These are phyloP conservation scores for Phaedon cochleariae DNA, from an alignment of 2,888 invertebrate species.

Conservation along the genomic window DNA sequence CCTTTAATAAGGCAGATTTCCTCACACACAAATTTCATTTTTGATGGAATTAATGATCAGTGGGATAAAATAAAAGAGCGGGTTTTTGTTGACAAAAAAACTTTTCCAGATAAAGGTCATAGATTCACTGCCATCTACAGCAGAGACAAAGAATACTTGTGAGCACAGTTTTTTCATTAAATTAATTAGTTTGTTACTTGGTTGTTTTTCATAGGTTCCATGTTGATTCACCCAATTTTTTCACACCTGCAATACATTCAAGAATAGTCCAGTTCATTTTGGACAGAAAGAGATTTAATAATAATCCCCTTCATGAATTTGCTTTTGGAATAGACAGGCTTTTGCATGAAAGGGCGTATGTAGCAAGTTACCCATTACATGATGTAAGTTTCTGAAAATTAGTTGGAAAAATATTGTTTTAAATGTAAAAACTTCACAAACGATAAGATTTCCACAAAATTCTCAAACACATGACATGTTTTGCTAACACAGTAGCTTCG, in stretches of 20 bases:
- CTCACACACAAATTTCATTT: slow-evolving; percentile 68
- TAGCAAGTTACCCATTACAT: slow-evolving; percentile 87
- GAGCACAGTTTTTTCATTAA: slow-evolving; percentile 58
- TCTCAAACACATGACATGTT: too few relatives aligned
- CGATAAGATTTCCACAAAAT: too few relatives aligned
- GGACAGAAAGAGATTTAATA: slow-evolving; percentile 84
- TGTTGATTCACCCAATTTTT: slow-evolving; percentile 81
- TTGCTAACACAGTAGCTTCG: too few relatives aligned
- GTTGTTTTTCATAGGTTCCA: slow-evolving; percentile 75
- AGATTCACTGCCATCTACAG: slow-evolving; percentile 89
- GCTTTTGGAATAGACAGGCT: slow-evolving; percentile 84
- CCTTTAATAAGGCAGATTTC: slow-evolving; percentile 71
- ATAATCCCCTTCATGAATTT: slow-evolving; percentile 72
- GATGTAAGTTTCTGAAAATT: slow-evolving; percentile 72
- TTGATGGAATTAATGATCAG: slow-evolving; percentile 67
- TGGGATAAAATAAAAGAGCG: slow-evolving; percentile 68
- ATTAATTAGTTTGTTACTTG: not conserved
- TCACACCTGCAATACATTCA: slow-evolving; percentile 85
- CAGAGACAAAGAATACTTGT: slow-evolving; percentile 92
- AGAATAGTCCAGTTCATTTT: slow-evolving; percentile 93
- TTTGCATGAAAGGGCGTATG: slow-evolving; percentile 76
- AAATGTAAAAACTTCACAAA: too few relatives aligned
- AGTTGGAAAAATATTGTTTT: too few relatives aligned
- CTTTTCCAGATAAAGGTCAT: slow-evolving; percentile 81
- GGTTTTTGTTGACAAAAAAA: slow-evolving; percentile 73